Base-by-base conservation (phyloP, 2,113 vertebrate species). In the Saccopteryx bilineata region DNA sequence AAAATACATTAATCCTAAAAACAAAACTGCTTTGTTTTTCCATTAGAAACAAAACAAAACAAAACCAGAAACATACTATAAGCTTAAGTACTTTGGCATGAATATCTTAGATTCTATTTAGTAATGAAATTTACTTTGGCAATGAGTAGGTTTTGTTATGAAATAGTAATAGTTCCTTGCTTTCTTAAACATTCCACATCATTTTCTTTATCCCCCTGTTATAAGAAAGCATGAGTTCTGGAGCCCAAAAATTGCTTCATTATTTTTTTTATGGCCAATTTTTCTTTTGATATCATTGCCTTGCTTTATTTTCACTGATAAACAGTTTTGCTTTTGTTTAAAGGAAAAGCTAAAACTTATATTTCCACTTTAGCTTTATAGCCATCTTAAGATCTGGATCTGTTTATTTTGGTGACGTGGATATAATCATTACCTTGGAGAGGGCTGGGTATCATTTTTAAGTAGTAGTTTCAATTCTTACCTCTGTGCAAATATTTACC, bases 301-400 rank as follows among this genome's bases (percentile, higher is more conserved):
- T 19, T n/a, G 50, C 85, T 83, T 14, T 39, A 65, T 83, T 92
- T 95, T 80, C 76, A 28, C 54, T 87, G 80, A 61, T 50, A 50
- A 85, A 79, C 17, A 13, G 39, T 76, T 12, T 87, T 23, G 8
- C 31, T 87, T 96, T 95, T 52, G 5, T 65, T 87, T 86, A 80
- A 56, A 94, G 65, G 68, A 80, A 87, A 83, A 87, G 65, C 56
- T 69, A 28, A 81, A 91, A 52, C 33, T 72, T 89, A 8, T 19
- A 75, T 76, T 94, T 93, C 31, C 17, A 31, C 28, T 74, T 91
- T 91, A 71, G 56, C 76, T 95, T 92, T 92, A 48, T 61, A 82
- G 18, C 50, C 31, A 56, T 68, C 23, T 87, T 87, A 81, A 52
- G 56, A 78, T 90, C 75, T n/a, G 21, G 46, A 58, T 46, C 28